Evolutionary conservation across 1,140 invertebrate genomes (phyloP), one percentile per base, ranked within the genome.

Genomic region (Microplitis mediator): DNA sequence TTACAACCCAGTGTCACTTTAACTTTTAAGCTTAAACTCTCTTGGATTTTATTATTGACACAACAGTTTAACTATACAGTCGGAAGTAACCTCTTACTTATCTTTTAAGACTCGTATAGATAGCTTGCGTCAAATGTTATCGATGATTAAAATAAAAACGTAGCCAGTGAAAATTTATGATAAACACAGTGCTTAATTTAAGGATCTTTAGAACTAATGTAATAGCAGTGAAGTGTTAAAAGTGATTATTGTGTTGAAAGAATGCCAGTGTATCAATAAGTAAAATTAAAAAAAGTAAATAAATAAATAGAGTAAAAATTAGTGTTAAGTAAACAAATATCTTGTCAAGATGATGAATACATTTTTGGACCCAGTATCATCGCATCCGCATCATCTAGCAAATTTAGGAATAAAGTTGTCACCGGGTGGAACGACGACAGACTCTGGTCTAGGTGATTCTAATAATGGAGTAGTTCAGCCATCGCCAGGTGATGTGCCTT

Each of bases 271-370:
- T 23, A 23, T 23, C 23, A 23, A 23, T 23, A 23, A 23, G 23
- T 23, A 23, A 23, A 23, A 23, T 23, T 23, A 23, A 23, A 23
- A 23, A 23, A 23, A 23, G 23, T 23, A 23, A 23, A 23, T 23
- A 23, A 51, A n/a, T 1, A 51, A 51, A 5, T 56, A 56, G 45
- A n/a, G 2, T 56, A 56, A 13, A 16, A 11, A 14, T 3, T 56
- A 5, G 14, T 11, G 13, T 9, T 9, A 50, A 8, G 8, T 56
- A 23, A 34, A n/a, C 32, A 51, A 58, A 23, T 9, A 63, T n/a
- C 56, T 50, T n/a, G 16, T 23, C 31, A 71, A 80, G 58, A 91
- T 91, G 91, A 88, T 91, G 83, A 91, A 90, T 82, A 88, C 88
- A 64, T 91, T 91, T 77, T 86, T 92, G 81, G 91, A 91, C 71